These are phyloP conservation scores for Yponomeuta malinellus DNA, from an alignment of 2,888 invertebrate species.

Conservation along the genomic window DNA sequence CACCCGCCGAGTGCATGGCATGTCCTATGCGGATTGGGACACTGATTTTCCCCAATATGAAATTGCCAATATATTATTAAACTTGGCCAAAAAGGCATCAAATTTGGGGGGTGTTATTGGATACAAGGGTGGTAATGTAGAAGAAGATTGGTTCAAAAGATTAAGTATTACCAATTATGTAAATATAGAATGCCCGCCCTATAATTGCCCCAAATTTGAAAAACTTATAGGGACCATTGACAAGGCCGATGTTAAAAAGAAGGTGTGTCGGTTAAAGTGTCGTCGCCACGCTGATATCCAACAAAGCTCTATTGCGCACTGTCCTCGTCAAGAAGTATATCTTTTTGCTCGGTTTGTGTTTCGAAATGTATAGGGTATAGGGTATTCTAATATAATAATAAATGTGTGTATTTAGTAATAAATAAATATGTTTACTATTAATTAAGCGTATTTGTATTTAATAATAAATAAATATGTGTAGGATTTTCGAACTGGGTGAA, in stretches of 20 bases:
- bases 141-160: not conserved
- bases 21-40: not conserved
- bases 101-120: not conserved
- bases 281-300: not conserved
- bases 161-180: not conserved
- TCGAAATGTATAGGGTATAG: no score
- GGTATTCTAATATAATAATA: no score
- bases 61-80: not conserved
- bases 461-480: no score
- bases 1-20: not conserved
- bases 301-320: not conserved
- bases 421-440: no score
- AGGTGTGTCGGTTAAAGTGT: not conserved
- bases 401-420: no score
- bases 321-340: not conserved
- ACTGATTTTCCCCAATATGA: not conserved
- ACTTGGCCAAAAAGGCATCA: not conserved
- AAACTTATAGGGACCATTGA: not conserved
- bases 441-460: no score
- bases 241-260: not conserved
- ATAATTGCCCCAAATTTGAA: not conserved
- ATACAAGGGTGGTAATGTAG: not conserved
- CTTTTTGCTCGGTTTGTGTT: not conserved
- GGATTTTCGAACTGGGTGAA: no score
- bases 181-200: not conserved